Percentiles rank a stretch among this genome's conserved stretches.
Conservation (phyloP, 2,797 vertebrate genomes). For the Choloepus didactylus region DNA sequence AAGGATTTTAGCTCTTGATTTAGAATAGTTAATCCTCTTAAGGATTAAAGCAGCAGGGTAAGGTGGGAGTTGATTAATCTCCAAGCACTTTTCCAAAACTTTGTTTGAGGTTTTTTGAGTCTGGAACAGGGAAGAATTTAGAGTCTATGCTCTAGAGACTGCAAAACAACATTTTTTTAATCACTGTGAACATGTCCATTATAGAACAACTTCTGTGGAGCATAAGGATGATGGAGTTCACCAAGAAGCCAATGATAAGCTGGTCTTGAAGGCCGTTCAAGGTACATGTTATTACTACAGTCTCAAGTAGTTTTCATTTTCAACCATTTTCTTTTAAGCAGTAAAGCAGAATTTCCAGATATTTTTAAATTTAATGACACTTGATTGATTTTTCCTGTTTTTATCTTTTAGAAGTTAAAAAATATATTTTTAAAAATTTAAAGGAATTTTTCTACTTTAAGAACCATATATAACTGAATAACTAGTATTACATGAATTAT, state of each 20-base stretch:
- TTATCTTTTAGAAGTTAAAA: neutral
- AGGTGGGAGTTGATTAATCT: neutral
- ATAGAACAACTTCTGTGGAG: conserved; percentile 81
- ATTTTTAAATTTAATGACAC: neutral
- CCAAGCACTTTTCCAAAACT: neutral
- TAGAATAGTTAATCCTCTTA: neutral
- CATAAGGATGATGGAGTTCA: conserved; percentile 63
- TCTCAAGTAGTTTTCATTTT: conserved; percentile 57
- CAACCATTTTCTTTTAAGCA: conserved; percentile 3
- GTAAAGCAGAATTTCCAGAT: conserved; percentile 32
- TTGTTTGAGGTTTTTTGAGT: neutral
- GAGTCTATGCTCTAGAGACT: neutral
- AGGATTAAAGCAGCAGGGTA: neutral
- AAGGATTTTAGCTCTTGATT: neutral
- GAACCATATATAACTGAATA: neutral
- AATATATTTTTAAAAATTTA: neutral
- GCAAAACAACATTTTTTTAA: conserved; percentile 50
- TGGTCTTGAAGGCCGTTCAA: conserved; percentile 86
- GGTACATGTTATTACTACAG: conserved; percentile 82
- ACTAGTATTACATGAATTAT: neutral
- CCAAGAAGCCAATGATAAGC: conserved; percentile 71
- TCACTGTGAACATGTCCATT: conserved; percentile 64
- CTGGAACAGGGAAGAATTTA: neutral
- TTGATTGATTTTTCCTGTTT: conserved; percentile 45
- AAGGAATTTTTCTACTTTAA: neutral